These are phyloP conservation scores for Crocuta crocuta DNA, from an alignment of 2,113 vertebrate species.

Conservation along the genomic window DNA sequence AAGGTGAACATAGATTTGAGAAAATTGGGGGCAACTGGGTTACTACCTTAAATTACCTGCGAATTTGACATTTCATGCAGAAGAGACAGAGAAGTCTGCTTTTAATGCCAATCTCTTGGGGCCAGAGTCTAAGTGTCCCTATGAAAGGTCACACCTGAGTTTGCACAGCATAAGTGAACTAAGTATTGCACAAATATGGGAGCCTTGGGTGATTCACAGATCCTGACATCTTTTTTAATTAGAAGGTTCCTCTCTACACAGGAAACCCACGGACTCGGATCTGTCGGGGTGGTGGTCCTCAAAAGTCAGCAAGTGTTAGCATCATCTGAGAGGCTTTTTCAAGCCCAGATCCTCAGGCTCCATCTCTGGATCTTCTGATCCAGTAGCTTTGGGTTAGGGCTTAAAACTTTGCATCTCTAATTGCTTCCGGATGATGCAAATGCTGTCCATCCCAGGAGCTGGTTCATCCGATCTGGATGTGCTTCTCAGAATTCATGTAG, in stretches of 20 bases:
- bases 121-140: not conserved
- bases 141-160: too few relatives aligned
- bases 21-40: not conserved
- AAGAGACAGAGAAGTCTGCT: not conserved
- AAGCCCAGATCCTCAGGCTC: not conserved
- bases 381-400: too few relatives aligned
- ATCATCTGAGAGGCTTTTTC: too few relatives aligned
- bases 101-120: too few relatives aligned
- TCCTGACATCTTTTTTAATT: not conserved
- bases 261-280: not conserved
- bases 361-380: not conserved
- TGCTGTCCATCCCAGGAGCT: too few relatives aligned
- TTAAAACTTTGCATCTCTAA: not conserved
- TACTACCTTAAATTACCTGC: not conserved
- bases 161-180: not conserved
- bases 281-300: accelerated
- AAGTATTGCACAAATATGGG: too few relatives aligned
- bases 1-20: not conserved
- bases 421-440: not conserved
- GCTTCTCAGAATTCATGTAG: not conserved
- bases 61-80: not conserved
- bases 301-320: too few relatives aligned
- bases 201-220: not conserved
- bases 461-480: accelerated
- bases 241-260: not conserved